Evolutionary conservation across 1,140 invertebrate species (phyloP), one percentile per base, ranked within the genome.

Genomic region (Nautilus pompilius): DNA sequence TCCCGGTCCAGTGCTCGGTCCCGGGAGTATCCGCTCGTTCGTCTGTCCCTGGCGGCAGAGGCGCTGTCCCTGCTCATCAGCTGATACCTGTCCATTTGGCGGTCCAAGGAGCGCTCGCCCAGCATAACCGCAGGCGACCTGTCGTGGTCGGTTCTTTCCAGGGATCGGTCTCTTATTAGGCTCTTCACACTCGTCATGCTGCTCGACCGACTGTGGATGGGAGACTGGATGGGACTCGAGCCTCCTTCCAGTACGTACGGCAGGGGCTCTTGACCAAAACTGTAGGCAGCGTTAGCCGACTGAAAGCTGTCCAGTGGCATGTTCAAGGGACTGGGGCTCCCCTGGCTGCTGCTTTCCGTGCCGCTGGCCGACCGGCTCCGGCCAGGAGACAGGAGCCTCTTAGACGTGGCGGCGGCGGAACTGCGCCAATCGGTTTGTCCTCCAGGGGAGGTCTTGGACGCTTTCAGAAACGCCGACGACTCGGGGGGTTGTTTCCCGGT

Each of bases 1-100:
- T 79, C 77, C 51, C 78, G 67, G 61, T 80, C 77, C n/a, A 78
- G 57, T 22, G 78, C 79, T 48, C 73, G 66, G 55, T 81, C 78
- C 61, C 79, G 66, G 46, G 36, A 66, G 45, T 71, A 72, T 60
- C 53, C 57, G 20, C 45, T 36, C 17, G 54, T 57, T 13, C 62
- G 53, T 54, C 60, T 64, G 26, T 57, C 5, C 41, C 61, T 24
- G 60, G 58, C 41, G 60, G 58, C 63, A 66, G 60, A 62, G 49
- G 24, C 45, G 17, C 8, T 2, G 55, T 63, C n/a, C 5, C 45
- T 26, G 30, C 22, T 28, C 4, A 26, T 17, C 28, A n/a, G 29
- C n/a, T 26, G 32, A 30, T 55, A 28, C 48, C 53, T 54, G 22
- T 51, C 45, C 6, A 51, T 13, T 30, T 61, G 26, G 20, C 62